A percentile compares a stretch with the other conserved stretches of the same genome.
phyloP scores from a whole-genome alignment of 2,113 vertebrate genomes.

The Archilochus colubris region DNA sequence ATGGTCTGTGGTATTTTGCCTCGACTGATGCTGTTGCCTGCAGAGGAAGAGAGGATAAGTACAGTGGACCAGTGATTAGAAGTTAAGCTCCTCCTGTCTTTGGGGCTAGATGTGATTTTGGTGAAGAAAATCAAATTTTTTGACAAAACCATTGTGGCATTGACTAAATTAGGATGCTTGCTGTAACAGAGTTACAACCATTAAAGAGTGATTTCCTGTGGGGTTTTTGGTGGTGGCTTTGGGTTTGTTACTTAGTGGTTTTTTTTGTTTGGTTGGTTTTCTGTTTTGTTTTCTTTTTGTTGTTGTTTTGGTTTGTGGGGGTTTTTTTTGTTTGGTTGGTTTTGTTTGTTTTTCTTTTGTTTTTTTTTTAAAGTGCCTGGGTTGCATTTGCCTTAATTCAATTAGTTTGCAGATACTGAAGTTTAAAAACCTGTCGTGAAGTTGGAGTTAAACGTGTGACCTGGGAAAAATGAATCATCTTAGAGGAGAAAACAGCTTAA shows the following conservation, averaged over 20 bases:
- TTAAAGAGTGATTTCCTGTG: background rate
- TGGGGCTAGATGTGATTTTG: background rate
- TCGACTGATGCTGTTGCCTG: rapidly evolving
- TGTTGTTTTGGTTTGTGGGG: background rate
- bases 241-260: background rate
- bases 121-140: background rate
- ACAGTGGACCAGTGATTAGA: background rate
- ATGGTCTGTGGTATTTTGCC: rapidly evolving
- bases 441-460: background rate
- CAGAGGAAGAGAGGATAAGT: background rate
- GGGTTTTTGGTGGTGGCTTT: background rate
- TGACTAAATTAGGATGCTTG: background rate
- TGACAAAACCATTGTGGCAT: background rate
- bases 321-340: background rate
- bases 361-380: background rate
- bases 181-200: background rate
- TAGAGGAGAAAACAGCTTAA: background rate
- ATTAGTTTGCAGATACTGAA: background rate
- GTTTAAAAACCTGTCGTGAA: background rate
- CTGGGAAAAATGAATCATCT: background rate
- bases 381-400: background rate
- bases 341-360: background rate
- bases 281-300: no score
- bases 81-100: background rate
- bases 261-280: no score